Conservation (phyloP, 1,140 invertebrate species). For the Diprion similis region DNA sequence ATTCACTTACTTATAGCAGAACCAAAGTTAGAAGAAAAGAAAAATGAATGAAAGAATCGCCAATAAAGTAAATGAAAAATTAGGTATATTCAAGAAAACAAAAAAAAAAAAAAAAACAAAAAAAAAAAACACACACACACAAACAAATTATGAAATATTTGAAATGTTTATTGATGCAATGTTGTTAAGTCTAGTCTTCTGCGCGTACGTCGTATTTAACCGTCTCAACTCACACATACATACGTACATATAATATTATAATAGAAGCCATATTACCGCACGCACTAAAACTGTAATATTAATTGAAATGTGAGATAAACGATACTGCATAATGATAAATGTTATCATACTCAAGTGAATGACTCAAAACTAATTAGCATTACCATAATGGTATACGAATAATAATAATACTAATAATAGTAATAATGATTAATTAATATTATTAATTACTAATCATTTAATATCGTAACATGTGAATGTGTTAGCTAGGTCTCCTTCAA, state of each 20-base stretch:
- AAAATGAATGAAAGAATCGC: neutral
- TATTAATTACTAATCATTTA: conserved; percentile 10
- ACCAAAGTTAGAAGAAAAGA: conserved; percentile 4
- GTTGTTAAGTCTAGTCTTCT: conserved; percentile 31
- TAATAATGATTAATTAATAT: conserved; percentile 18
- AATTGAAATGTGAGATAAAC: neutral
- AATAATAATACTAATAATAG: conserved; percentile 33
- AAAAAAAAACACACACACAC: too few species aligned
- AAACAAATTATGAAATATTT: conserved; percentile 40
- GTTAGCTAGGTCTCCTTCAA: conserved; percentile 35
- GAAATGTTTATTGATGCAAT: conserved; percentile 47
- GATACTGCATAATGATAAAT: too few species aligned
- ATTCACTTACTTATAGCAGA: neutral
- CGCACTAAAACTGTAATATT: conserved; percentile 1
- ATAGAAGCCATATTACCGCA: neutral
- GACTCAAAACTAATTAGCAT: neutral
- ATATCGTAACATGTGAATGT: conserved; percentile 41
- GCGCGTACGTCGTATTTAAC: neutral
- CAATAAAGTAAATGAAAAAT: conserved; percentile 1
- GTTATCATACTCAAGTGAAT: too few species aligned
- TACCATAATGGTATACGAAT: neutral
- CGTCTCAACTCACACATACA: neutral
- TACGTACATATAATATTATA: neutral
- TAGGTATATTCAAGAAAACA: neutral
- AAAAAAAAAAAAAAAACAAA: neutral